phyloP scores from a whole-genome alignment of 2,113 vertebrate species.

The Edolisoma coerulescens region DNA sequence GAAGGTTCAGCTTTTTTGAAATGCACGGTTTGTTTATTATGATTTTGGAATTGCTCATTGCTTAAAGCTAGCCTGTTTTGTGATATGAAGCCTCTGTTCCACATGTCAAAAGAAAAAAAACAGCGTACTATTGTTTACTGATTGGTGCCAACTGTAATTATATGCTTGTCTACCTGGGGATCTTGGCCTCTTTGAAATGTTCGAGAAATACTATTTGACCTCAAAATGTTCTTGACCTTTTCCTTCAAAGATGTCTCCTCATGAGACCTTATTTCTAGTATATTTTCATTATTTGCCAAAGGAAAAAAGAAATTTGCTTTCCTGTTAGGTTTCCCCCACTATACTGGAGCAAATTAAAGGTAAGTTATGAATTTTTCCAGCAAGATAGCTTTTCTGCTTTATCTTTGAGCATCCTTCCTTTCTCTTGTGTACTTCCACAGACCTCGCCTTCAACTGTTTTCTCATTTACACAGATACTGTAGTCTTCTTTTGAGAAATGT shows the following conservation, averaged over 20 bases:
- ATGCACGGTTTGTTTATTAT: not conserved
- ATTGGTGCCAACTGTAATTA: not conserved
- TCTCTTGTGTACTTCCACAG: not conserved
- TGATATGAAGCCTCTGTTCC: not conserved
- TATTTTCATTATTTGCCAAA: not conserved
- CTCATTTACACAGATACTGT: not conserved
- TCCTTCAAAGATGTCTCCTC: not conserved
- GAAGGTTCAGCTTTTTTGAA: not conserved
- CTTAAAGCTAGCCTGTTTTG: not conserved
- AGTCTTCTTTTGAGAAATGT: not conserved
- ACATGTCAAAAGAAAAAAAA: not conserved
- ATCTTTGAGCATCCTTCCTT: not conserved
- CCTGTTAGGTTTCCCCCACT: not conserved
- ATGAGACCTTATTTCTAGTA: not conserved
- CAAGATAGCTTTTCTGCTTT: not conserved
- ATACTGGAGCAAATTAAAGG: not conserved
- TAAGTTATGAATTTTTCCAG: not conserved
- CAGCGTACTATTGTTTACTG: not conserved
- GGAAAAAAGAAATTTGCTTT: not conserved
- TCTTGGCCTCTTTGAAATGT: not conserved
- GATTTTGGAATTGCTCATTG: not conserved
- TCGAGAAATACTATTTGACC: not conserved
- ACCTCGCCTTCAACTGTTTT: not conserved
- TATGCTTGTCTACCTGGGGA: not conserved
- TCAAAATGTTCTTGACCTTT: not conserved